Percentiles rank a stretch among this genome's conserved stretches.
Evolutionary conservation across 2,113 vertebrate genomes (phyloP).

Genomic region (Caranx ignobilis): DNA sequence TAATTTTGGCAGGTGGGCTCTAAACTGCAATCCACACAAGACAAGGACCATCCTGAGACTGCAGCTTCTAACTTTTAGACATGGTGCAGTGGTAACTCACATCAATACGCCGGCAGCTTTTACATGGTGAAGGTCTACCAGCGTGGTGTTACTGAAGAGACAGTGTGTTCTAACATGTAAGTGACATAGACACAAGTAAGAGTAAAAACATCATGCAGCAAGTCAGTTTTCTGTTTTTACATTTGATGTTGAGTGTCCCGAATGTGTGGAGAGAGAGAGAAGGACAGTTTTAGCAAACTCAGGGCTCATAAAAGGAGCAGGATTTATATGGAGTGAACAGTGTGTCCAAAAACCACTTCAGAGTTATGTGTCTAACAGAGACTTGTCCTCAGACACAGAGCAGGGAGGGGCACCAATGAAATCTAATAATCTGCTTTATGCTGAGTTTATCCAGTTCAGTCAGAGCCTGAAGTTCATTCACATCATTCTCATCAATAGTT

Average conservation of each 20-base stretch:
- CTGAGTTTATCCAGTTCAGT: constrained; percentile 28
- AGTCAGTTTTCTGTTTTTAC: background rate
- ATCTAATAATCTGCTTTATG: constrained; percentile 46
- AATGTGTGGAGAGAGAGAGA: constrained; percentile 17
- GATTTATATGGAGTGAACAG: constrained; percentile 75
- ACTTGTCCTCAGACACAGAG: constrained; percentile 62
- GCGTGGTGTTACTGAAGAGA: background rate
- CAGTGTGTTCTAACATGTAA: background rate
- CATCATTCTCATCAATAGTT: background rate
- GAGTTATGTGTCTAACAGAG: constrained; percentile 71
- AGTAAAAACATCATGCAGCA: no score
- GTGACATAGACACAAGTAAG: background rate
- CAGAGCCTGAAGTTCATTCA: constrained; percentile 4
- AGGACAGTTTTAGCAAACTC: constrained; percentile 49
- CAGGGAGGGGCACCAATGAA: constrained; percentile 54
- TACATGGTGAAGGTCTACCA: background rate
- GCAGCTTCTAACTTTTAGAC: constrained; percentile 43
- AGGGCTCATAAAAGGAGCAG: constrained; percentile 67
- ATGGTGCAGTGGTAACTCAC: background rate
- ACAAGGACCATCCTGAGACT: constrained; percentile 52
- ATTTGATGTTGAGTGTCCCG: constrained; percentile 22
- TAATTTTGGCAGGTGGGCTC: constrained; percentile 78
- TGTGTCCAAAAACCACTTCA: constrained; percentile 62
- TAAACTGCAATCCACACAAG: constrained; percentile 69
- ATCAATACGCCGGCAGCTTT: background rate